Conservation (phyloP, 2,888 invertebrate genomes). For the Hyposoter didymator region DNA sequence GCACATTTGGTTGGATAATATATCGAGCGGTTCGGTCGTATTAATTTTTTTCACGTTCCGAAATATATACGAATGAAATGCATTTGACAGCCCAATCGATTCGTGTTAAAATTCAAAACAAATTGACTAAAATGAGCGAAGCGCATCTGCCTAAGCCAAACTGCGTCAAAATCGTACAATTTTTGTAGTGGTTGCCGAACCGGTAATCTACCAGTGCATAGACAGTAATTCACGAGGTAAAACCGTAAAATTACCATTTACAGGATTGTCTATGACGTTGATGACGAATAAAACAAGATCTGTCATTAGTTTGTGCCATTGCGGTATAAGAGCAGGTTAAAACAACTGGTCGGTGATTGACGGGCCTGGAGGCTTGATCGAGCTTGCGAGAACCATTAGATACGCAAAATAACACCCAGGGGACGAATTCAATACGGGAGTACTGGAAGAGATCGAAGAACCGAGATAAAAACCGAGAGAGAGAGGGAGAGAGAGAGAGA, state of each 20-base stretch:
- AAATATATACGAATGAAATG: neutral
- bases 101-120: neutral
- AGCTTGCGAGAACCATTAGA: constrained; percentile 39
- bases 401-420: constrained; percentile 43
- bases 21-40: neutral
- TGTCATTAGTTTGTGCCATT: constrained; percentile 32
- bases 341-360: constrained; percentile 50
- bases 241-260: neutral
- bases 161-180: neutral
- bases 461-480: neutral
- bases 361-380: constrained; percentile 36
- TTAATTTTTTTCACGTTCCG: neutral
- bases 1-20: neutral
- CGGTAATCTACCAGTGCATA: neutral
- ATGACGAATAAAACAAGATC: constrained; percentile 6
- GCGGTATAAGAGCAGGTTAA: constrained; percentile 29
- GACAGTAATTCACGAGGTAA: neutral
- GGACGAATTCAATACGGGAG: constrained; percentile 17
- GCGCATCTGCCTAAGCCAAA: too few relatives aligned
- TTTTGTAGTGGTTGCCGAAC: neutral
- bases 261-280: neutral
- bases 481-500: neutral
- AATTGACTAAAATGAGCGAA: neutral
- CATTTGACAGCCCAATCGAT: neutral
- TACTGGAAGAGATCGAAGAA: constrained; percentile 7